These are phyloP conservation scores for Mesorhabditis spiculigera DNA, from an alignment of 2,888 invertebrate species.

Conservation along the genomic window DNA sequence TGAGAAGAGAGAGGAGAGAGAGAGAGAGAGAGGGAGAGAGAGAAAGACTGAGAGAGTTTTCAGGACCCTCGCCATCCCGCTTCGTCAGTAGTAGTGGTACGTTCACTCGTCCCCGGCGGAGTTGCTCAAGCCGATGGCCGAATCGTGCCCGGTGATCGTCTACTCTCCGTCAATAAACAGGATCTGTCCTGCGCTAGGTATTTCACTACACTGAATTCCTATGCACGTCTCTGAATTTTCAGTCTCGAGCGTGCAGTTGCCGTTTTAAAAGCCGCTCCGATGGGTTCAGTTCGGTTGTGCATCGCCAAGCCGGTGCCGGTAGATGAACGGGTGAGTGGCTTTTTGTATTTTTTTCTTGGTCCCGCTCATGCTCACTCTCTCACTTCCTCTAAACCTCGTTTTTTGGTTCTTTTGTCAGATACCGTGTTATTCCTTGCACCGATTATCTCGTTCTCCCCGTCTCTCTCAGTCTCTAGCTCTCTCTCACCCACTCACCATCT, in stretches of 20 bases:
- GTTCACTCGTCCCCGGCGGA: slow-evolving; percentile 94
- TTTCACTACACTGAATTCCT: background rate
- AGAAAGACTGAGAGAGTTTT: slow-evolving; percentile 17
- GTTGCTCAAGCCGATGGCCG: slow-evolving; percentile 90
- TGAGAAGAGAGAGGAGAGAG: background rate
- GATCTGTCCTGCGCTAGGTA: slow-evolving; percentile 84
- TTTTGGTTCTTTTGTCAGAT: too few relatives aligned
- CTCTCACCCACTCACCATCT: too few relatives aligned
- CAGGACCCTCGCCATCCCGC: slow-evolving; percentile 92
- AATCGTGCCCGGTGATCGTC: slow-evolving; percentile 90
- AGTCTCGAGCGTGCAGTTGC: slow-evolving; percentile 88
- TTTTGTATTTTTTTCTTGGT: too few relatives aligned
- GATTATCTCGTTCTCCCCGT: background rate
- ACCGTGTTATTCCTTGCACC: too few relatives aligned
- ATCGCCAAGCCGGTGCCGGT: slow-evolving; percentile 73
- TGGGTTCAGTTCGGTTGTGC: slow-evolving; percentile 89
- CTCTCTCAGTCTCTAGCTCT: too few relatives aligned
- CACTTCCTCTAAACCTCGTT: too few relatives aligned
- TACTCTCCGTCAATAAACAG: slow-evolving; percentile 83
- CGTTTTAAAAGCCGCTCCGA: slow-evolving; percentile 89
- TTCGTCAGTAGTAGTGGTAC: slow-evolving; percentile 94
- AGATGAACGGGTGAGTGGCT: slow-evolving; percentile 40
- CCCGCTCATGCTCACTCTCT: too few relatives aligned
- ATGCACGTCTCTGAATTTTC: slow-evolving; percentile 9
- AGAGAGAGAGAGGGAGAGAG: too few relatives aligned